Base-by-base conservation (phyloP, 2,797 vertebrate species). In the Spinus olivaceus region DNA sequence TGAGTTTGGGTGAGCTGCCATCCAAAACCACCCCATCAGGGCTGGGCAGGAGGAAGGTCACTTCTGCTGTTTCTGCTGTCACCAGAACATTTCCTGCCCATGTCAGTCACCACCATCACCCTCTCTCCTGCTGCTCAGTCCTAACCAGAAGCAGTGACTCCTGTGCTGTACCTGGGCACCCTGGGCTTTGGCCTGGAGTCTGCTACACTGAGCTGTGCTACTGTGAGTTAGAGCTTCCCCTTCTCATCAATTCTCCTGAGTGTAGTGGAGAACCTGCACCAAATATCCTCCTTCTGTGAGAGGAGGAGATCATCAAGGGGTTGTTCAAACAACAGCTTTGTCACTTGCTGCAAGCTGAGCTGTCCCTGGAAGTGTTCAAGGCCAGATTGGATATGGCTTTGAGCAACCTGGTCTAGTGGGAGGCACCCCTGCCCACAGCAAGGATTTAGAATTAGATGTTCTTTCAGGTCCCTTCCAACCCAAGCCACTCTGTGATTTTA, bases 131-230 rank as follows among this genome's bases (percentile, higher is more conserved):
- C 63, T 78, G 28, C 70, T 81, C 47, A 54, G 81, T n/a, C 35
- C 70, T 54, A 0, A 33, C 3, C 7, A 44, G 42, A 42, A 63
- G 53, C 1, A 10, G n/a, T 8, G 59, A 44, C 64, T 33, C 47
- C 67, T 8, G 30, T 2, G 3, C 37, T 27, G 32, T 1, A 2
- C 14, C 57, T 17, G 35, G 33, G 30, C 46, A 46, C 22, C 1
- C 33, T 14, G 7, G 24, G 19, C 41, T 65, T 61, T 80, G 35
- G 41, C 28, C 60, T 24, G 7, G 14, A 35, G 27, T 41, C 6
- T 3, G 24, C 32, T 30, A 5, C 44, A 15, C 5, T 57, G 63
- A 64, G 13, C 41, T 19, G 0, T n/a, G 14, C 14, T 41, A 20
- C 8, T 47, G 53, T 10, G 18, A 19, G 81, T 72, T 53, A 25